phyloP scores from a whole-genome alignment of 2,888 invertebrate species.

The Eumerus sabulonum region DNA sequence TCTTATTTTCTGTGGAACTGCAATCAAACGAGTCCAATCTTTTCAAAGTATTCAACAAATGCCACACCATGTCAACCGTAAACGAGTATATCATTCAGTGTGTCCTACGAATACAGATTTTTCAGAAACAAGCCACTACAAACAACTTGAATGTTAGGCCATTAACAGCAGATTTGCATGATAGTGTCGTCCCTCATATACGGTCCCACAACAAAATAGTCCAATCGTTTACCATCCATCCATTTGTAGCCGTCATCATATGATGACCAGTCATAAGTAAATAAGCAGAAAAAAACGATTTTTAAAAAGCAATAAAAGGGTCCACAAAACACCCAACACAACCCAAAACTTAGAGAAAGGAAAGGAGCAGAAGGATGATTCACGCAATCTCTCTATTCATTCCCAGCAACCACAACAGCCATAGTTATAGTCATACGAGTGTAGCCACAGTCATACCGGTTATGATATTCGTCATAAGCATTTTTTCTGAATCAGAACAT shows the following conservation, averaged over 20 bases:
- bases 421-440: constrained; percentile 46
- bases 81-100: constrained; percentile 20
- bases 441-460: too few relatives aligned
- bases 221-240: constrained; percentile 26
- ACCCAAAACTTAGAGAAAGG: neutral
- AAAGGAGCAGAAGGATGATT: too few relatives aligned
- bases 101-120: too few relatives aligned
- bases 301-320: constrained; percentile 52
- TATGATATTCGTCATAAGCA: constrained; percentile 63
- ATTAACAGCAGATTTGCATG: constrained; percentile 52
- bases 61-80: neutral
- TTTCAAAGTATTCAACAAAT: constrained; percentile 29
- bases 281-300: constrained; percentile 48
- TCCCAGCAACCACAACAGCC: constrained; percentile 3
- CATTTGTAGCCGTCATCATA: constrained; percentile 14
- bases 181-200: constrained; percentile 23
- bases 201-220: constrained; percentile 25
- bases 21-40: neutral
- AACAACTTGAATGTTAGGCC: constrained; percentile 40
- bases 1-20: neutral
- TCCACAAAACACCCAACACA: constrained; percentile 41
- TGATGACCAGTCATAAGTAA: constrained; percentile 13
- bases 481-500: constrained; percentile 56
- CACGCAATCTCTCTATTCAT: too few relatives aligned
- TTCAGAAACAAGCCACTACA: constrained; percentile 1